Percentiles rank a stretch among this genome's conserved stretches.
phyloP scores from a whole-genome alignment of 2,113 vertebrate genomes.

The Brachypodius melanocephalos region DNA sequence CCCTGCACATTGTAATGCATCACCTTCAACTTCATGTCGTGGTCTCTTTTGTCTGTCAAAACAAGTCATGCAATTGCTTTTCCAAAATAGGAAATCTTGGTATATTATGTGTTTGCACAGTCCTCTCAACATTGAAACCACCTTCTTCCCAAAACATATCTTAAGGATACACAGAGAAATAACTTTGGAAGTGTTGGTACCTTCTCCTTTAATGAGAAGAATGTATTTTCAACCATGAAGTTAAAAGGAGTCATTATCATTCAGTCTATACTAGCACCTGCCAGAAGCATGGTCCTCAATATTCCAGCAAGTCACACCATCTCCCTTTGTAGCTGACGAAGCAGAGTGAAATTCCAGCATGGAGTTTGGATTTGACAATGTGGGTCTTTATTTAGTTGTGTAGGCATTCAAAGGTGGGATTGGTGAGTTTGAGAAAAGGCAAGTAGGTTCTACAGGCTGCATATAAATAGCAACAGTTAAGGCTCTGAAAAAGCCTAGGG shows the following conservation, averaged over 20 bases:
- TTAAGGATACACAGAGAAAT: not conserved
- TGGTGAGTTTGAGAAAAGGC: not conserved
- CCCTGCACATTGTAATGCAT: not conserved
- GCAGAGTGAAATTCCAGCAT: not conserved
- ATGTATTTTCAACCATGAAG: not conserved
- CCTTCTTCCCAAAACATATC: not conserved
- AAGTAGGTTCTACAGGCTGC: not conserved
- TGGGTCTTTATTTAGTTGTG: not conserved
- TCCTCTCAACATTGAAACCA: not conserved
- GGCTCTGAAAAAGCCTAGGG: not conserved
- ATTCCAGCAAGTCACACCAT: not conserved
- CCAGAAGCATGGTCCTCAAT: not conserved
- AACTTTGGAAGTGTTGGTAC: not conserved
- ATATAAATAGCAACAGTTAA: not conserved
- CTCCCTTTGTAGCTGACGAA: not conserved
- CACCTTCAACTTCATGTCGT: rapidly evolving
- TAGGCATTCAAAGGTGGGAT: not conserved
- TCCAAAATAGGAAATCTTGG: not conserved
- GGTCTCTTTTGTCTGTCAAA: not conserved
- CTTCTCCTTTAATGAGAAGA: not conserved
- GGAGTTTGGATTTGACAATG: not conserved
- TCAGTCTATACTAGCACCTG: not conserved
- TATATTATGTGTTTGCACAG: not conserved
- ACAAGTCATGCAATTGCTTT: not conserved
- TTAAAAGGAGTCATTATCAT: not conserved